Evolutionary conservation across 2,113 vertebrate species (phyloP).

Genomic region (Deroptyus accipitrinus): DNA sequence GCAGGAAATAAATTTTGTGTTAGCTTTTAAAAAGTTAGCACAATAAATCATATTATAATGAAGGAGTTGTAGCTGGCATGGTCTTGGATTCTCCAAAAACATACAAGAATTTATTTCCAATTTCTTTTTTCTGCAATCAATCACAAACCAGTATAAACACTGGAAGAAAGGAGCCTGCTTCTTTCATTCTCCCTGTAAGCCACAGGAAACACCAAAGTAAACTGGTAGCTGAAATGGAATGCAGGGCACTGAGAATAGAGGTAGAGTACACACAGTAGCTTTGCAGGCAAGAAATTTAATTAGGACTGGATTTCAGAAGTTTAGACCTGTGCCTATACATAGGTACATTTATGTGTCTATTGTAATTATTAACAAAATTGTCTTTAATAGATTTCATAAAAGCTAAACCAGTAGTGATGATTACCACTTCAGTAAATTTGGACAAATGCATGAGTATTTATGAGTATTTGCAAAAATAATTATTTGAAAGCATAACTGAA

Average conservation of each 20-base stretch:
- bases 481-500: background rate
- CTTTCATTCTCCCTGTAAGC: background rate
- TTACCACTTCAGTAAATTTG: background rate
- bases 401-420: background rate
- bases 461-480: background rate
- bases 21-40: background rate
- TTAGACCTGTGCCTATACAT: background rate
- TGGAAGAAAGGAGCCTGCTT: background rate
- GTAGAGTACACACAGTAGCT: background rate
- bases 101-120: background rate
- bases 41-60: background rate
- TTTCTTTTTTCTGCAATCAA: background rate
- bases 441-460: background rate
- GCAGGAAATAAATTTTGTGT: background rate
- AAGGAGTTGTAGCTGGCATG: background rate
- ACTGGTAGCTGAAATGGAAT: background rate
- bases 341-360: background rate
- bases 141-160: background rate
- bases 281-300: background rate
- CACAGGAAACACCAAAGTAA: background rate
- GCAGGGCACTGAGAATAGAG: background rate
- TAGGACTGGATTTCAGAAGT: background rate
- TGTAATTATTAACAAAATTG: background rate
- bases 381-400: background rate
- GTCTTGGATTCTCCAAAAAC: background rate